Base-by-base conservation (phyloP, 1,140 invertebrate species). In the Pseudomyrmex flavicornis region DNA sequence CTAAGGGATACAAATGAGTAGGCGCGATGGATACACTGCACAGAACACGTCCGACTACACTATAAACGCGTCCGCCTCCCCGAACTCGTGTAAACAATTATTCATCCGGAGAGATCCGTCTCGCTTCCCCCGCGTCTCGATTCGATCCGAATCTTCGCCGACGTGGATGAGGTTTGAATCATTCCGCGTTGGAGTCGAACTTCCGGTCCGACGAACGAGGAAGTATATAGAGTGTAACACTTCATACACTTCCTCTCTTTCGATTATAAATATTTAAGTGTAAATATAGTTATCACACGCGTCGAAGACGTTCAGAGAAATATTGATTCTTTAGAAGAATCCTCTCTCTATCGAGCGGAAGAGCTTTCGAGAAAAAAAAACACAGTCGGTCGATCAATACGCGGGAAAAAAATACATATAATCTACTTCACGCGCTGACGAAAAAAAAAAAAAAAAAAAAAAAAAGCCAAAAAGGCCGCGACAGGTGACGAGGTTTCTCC, bases 41-140 rank as follows among this genome's bases (percentile, higher is more conserved):
- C 86, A 88, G 86, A 88, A 85, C 87, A 82, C 87, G 76, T 1
- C 61, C 82, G 85, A 61, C 75, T 35, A 75, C 82, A 52, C 75
- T 88, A 88, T 88, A 88, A 88, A 88, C 82, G 82, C 82, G 86
- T 61, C 73, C 79, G 79, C 54, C 69, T 26, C 63, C 69, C 46
- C 63, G 59, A 5, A 82, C 70, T 88, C 76, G 86, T 88, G 75
- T 88, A 88, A 88, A 88, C 87, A 88, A 88, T 88, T 88, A 88
- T 85, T 88, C 87, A 85, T 85, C 76, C 86, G 58, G 63, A 65
- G 54, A 56, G 54, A 56, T 85, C 61, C 75, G 83, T 0, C 84
- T 88, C 59, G 82, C 63, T 20, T 48, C 48, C 76, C 35, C 76
- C 70, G 66, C 69, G 82, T 87, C 82, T 80, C 82, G 63, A 82